A percentile compares a stretch with the other conserved stretches of the same genome.
Conservation (phyloP, 2,797 vertebrate species). For the Bradypus variegatus region DNA sequence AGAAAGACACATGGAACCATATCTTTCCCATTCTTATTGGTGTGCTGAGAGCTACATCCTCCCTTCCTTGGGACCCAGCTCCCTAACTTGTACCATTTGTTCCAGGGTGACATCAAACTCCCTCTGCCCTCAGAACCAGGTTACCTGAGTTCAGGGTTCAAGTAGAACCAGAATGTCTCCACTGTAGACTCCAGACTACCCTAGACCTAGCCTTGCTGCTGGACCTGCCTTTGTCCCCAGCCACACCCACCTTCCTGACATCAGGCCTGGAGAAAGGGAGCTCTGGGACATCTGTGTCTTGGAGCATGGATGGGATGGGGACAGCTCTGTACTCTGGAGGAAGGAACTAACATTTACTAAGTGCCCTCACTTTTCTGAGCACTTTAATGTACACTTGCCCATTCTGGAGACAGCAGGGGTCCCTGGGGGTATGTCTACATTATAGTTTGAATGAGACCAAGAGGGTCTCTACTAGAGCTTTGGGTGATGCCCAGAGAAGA, state of each 20-base stretch:
- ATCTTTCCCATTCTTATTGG: not conserved
- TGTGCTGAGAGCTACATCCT: accelerated
- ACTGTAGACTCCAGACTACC: not conserved
- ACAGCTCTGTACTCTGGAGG: not conserved
- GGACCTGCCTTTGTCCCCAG: not conserved
- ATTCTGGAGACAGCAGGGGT: not conserved
- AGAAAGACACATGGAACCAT: not conserved
- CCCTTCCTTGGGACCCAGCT: not conserved
- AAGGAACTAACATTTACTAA: not conserved
- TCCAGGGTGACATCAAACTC: not conserved
- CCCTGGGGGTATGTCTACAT: not conserved
- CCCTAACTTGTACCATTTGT: not conserved
- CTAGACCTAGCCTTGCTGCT: not conserved
- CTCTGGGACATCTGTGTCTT: not conserved
- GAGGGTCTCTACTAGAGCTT: not conserved
- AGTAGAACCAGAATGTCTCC: not conserved
- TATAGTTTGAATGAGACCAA: not conserved
- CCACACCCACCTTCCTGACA: not conserved
- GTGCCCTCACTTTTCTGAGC: not conserved
- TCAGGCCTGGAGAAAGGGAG: not conserved
- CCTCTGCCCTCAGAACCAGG: not conserved
- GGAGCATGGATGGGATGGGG: not conserved
- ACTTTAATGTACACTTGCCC: not conserved
- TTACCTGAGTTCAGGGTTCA: not conserved
- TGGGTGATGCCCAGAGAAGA: not conserved